A percentile compares a stretch with the other conserved stretches of the same genome.
Evolutionary conservation across 1,140 invertebrate genomes (phyloP).

Genomic region (Palaemon carinicauda): DNA sequence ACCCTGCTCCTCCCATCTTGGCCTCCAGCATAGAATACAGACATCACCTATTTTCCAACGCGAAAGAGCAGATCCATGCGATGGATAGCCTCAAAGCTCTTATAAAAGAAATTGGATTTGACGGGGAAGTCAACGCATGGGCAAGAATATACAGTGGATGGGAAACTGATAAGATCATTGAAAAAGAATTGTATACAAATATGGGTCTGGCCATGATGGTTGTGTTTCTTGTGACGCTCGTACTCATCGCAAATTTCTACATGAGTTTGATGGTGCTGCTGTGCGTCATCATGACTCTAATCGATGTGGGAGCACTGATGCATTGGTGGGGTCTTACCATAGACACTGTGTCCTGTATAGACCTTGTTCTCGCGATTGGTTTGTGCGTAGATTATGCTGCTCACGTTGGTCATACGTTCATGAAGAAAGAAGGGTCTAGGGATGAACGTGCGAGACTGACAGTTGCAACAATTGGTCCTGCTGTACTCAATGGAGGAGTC

Average conservation of each 20-base stretch:
- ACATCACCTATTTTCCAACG: slow-evolving; percentile 64
- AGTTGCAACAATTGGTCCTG: slow-evolving; percentile 80
- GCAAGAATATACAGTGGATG: slow-evolving; percentile 76
- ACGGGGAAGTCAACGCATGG: slow-evolving; percentile 72
- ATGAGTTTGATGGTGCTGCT: slow-evolving; percentile 75
- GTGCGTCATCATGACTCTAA: slow-evolving; percentile 79
- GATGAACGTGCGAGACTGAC: slow-evolving; percentile 74
- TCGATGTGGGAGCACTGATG: slow-evolving; percentile 84
- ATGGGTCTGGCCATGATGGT: slow-evolving; percentile 79
- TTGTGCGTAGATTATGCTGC: slow-evolving; percentile 89
- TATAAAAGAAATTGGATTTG: slow-evolving; percentile 69
- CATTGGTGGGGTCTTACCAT: slow-evolving; percentile 84
- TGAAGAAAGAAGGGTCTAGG: slow-evolving; percentile 70
- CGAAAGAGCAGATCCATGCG: slow-evolving; percentile 75
- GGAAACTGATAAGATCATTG: slow-evolving; percentile 81
- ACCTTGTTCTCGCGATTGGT: slow-evolving; percentile 81
- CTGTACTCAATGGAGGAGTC: slow-evolving; percentile 81
- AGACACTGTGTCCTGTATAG: slow-evolving; percentile 86
- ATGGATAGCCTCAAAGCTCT: slow-evolving; percentile 74
- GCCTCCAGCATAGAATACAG: slow-evolving; percentile 55
- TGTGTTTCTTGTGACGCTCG: slow-evolving; percentile 80
- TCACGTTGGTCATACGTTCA: slow-evolving; percentile 81
- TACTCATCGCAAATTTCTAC: slow-evolving; percentile 84
- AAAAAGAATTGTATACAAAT: slow-evolving; percentile 80
- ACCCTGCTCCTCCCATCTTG: slow-evolving; percentile 29